Base-by-base conservation (phyloP, 1,140 invertebrate genomes). In the Bactericera cockerelli region DNA sequence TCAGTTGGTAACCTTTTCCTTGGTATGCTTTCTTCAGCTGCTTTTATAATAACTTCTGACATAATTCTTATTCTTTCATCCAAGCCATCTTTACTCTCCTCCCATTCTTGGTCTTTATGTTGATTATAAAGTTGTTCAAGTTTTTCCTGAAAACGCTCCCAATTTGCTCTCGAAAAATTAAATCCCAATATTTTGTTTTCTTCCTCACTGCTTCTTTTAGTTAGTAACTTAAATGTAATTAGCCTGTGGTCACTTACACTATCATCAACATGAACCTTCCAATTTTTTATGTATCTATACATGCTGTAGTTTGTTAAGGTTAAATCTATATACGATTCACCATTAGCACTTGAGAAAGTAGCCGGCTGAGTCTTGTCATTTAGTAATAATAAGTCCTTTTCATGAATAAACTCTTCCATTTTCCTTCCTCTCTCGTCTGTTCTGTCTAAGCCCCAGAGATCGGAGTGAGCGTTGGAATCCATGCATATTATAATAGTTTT, bases 251-350 rank as follows among this genome's bases (percentile, higher is more conserved):
- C 14, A 28, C 55, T 56, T 3, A 26, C 55, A 56, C 2, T 28
- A 10, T 56, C 55, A 6, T n/a, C 55, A 10, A 10, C 22, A 26
- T 56, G 55, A 8, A 56, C 55, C 26, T 28, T 56, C 55, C 55
- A 56, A 8, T 56, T n/a, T 6, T n/a, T 22, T 11, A 56, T 56
- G n/a, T 19, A 49, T 22, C 42, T 49, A 4, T 28, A 2, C 11
- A 56, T 56, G 14, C 25, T 16, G 6, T 24, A 8, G 2, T 24
- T 6, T n/a, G 22, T 56, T n/a, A 56, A 6, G n/a, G 14, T 56
- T 6, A 56, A 24, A 56, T 56, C 55, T 19, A 56, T 56, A n/a
- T 56, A 56, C 6, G 55, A 56, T 26, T 28, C 26, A 2, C 55
- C 55, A 56, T n/a, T 19, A 6, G 22, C 11, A 25, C 26, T 56